Evolutionary conservation across 2,113 vertebrate species (phyloP).

Genomic region (Serilophus lunatus): DNA sequence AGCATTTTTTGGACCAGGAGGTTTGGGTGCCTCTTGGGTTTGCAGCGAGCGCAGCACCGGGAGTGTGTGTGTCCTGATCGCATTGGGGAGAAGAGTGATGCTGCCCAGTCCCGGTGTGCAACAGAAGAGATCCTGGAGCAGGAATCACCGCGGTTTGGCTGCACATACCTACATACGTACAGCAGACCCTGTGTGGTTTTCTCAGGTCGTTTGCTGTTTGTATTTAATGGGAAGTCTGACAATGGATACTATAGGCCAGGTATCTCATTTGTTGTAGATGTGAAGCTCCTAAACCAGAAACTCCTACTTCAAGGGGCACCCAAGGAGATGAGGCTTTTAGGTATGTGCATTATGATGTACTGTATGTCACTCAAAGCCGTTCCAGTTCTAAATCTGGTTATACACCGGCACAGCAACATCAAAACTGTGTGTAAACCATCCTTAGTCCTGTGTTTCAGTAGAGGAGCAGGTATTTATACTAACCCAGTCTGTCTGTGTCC

Average conservation of each 20-base stretch:
- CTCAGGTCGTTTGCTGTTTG: not conserved
- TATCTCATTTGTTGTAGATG: not conserved
- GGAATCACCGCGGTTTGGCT: not conserved
- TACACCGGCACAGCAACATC: not conserved
- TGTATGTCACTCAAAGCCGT: not conserved
- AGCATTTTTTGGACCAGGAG: not conserved
- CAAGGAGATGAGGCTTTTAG: slow-evolving; percentile 15
- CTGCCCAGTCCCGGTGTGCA: not conserved
- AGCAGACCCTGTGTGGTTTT: not conserved
- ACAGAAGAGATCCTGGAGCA: rapidly evolving
- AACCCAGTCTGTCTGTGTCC: rapidly evolving
- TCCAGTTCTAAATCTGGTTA: not conserved
- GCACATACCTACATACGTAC: rapidly evolving
- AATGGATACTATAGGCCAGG: not conserved
- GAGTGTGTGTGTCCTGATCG: rapidly evolving
- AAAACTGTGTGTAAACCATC: not conserved
- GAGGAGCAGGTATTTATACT: not conserved
- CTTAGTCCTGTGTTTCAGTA: no score
- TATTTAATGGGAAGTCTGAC: not conserved
- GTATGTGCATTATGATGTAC: rapidly evolving
- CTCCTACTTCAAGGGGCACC: not conserved
- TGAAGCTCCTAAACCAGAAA: not conserved
- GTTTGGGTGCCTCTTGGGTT: not conserved
- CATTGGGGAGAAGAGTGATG: rapidly evolving
- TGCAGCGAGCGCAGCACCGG: not conserved